Base-by-base conservation (phyloP, 2,113 vertebrate genomes). In the Plotosus lineatus region DNA sequence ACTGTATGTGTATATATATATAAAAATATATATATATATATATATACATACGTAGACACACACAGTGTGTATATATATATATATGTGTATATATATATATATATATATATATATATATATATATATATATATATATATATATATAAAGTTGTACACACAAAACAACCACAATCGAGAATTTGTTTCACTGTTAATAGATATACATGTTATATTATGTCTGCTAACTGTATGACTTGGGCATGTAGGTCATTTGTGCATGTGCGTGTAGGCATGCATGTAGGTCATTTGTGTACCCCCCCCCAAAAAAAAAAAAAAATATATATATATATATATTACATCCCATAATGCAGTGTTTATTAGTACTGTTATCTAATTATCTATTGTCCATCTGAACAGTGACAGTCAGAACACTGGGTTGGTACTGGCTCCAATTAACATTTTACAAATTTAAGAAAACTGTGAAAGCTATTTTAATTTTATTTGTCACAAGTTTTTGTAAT, bases 391-490 rank as follows among this genome's bases (percentile, higher is more conserved):
- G 38, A 42, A 44, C 23, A 23, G 26, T 63, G 36, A 44, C 82
- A 53, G 84, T 87, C 82, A 87, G 86, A 87, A 87, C 82, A 85
- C 81, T 87, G 86, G 80, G 82, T 80, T 61, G 17, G 58, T 75
- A 75, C 44, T 58, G 17, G 19, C 61, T 40, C 19, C 63, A 75
- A 46, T 5, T 42, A 73, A 61, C 58, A 51, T 6, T 33, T 17
- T 38, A 36, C 46, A 38, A 17, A 31, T 50, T 60, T 66, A 12
- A 33, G 11, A 14, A 42, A 68, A n/a, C 3, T n/a, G 33, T 38
- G 19, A 65, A 65, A 11, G n/a, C 48, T 40, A n/a, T 42, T 40
- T 19, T 3, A n/a, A 8, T 71, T 60, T 19, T 42, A 60, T 44
- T 60, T 42, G n/a, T 42, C 31, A 55, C n/a, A 31, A 11, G 19